A percentile compares a stretch with the other conserved stretches of the same genome.
phyloP scores from a whole-genome alignment of 2,113 vertebrate genomes.

The Eidolon helvum region DNA sequence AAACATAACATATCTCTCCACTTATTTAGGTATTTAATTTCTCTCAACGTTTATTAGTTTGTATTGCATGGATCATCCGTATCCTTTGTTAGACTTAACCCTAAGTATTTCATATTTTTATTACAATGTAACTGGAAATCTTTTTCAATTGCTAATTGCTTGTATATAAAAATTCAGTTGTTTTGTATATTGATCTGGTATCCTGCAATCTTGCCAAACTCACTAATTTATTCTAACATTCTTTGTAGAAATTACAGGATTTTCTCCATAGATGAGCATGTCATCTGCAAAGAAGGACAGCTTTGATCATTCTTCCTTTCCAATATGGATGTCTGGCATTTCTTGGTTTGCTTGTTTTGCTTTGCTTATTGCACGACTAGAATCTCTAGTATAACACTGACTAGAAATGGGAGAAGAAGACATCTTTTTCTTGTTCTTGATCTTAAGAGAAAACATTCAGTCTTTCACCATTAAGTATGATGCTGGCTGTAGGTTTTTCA shows the following conservation, averaged over 20 bases:
- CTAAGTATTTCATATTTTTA: not conserved
- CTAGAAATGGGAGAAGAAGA: not conserved
- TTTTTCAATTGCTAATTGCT: not conserved
- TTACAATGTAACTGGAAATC: not conserved
- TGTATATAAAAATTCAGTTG: not conserved
- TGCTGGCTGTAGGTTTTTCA: not conserved
- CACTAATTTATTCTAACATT: slow-evolving; percentile 10
- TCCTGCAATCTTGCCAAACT: not conserved
- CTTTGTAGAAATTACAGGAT: not conserved
- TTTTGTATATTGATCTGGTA: not conserved
- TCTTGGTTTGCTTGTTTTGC: not conserved
- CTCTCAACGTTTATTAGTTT: slow-evolving; percentile 12
- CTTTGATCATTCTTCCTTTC: not conserved
- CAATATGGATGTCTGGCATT: not conserved
- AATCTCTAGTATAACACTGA: not conserved
- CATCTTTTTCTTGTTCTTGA: slow-evolving; percentile 1
- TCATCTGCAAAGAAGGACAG: not conserved
- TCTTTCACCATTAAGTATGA: not conserved
- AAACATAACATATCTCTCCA: not conserved
- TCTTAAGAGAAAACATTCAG: not conserved
- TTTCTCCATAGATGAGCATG: not conserved
- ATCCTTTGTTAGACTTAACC: not conserved
- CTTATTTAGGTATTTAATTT: slow-evolving; percentile 7
- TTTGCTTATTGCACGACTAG: not conserved
- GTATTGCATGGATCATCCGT: not conserved